Base-by-base conservation (phyloP, 2,797 vertebrate genomes). In the Enoplosus armatus region DNA sequence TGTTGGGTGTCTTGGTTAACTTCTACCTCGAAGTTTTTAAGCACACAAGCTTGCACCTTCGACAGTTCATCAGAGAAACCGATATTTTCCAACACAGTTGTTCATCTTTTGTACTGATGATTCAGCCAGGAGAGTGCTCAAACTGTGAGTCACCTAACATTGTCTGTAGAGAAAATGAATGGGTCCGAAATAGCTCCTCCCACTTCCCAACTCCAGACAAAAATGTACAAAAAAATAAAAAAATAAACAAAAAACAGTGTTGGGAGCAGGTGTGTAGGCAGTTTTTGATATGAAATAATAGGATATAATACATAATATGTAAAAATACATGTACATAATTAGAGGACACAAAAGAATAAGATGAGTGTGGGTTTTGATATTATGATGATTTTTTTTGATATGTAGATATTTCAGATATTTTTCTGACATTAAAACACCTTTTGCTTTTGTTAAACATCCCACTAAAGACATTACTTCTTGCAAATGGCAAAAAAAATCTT, bases 61-160 rank as follows among this genome's bases (percentile, higher is more conserved):
- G 8, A 48, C 22, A n/a, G 1, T 29, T 50, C 18, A 26, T 31
- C 33, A 33, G 43, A 53, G n/a, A 61, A 8, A 16, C 15, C 9
- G 26, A 63, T 43, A 15, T 82, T 61, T 55, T 50, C n/a, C 7
- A 10, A 29, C 26, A 33, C 12, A 65, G 8, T 29, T 26, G 7
- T 51, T 62, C 22, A 51, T 29, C 0, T 55, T 54, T 35, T 31
- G 3, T n/a, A 6, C 33, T 12, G 24, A n/a, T 72, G 50, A 72
- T 76, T 82, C 54, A 66, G 33, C 15, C 4, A 6, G 9, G 4
- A 69, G 74, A 73, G 58, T 45, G 45, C 26, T 55, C 14, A 43
- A 74, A 60, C 29, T 53, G 20, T 26, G 72, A 79, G 50, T 83
- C 68, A 76, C 11, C n/a, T 22, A 8, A 31, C 22, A 63, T 33